Evolutionary conservation across 2,113 vertebrate species (phyloP).

Genomic region (Oreochromis spilurus): DNA sequence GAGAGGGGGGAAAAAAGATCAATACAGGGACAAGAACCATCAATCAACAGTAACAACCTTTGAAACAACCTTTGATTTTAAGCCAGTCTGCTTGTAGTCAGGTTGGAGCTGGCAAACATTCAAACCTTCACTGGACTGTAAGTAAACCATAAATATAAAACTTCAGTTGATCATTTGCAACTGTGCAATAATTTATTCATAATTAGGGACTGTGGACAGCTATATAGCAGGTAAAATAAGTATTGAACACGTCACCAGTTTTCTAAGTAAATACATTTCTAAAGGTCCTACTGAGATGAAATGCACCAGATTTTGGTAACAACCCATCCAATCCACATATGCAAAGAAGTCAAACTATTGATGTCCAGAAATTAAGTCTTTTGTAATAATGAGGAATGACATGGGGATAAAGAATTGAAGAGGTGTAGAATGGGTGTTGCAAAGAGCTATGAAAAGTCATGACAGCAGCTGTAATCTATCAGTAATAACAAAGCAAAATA

Average conservation of each 20-base stretch:
- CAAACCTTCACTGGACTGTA: too few relatives aligned
- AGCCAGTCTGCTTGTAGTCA: not conserved
- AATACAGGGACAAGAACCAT: not conserved
- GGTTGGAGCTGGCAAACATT: too few relatives aligned
- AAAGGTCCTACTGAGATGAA: not conserved
- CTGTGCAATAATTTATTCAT: not conserved
- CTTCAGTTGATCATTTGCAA: not conserved
- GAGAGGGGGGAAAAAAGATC: not conserved
- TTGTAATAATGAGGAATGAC: not conserved
- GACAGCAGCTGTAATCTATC: too few relatives aligned
- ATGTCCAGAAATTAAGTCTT: not conserved
- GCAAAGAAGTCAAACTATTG: not conserved
- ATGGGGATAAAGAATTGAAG: not conserved
- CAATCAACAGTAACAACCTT: not conserved
- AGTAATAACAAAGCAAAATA: too few relatives aligned
- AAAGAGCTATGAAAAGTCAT: not conserved
- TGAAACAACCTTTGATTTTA: not conserved
- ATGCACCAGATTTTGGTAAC: not conserved
- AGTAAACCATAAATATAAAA: not conserved
- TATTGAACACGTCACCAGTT: too few relatives aligned
- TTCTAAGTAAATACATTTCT: accelerated
- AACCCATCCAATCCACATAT: not conserved
- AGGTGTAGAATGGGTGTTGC: not conserved
- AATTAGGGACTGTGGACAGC: not conserved
- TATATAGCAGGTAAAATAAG: not conserved